Conservation (phyloP, 2,888 invertebrate species). For the Drosophila mercatorum region DNA sequence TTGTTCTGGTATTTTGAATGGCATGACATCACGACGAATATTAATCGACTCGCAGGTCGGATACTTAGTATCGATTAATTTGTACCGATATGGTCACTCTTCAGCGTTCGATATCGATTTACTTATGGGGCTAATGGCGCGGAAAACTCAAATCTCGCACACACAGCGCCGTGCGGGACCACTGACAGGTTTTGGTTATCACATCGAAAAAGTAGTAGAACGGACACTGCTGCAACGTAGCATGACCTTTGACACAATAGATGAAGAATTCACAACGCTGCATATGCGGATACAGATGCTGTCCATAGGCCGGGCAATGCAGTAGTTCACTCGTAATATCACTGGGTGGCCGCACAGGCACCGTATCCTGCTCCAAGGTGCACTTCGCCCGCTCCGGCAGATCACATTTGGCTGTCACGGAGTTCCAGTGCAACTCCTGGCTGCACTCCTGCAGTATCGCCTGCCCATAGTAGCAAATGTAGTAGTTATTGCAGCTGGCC, state of each 20-base stretch:
- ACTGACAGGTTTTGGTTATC: constrained; percentile 75
- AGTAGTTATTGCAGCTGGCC: constrained; percentile 78
- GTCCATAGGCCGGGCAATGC: constrained; percentile 77
- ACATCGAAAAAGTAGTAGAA: constrained; percentile 83
- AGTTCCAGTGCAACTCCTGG: constrained; percentile 82
- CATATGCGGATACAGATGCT: constrained; percentile 83
- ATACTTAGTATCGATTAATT: constrained; percentile 37
- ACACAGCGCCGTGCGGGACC: constrained; percentile 79
- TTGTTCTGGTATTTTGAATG: constrained; percentile 30
- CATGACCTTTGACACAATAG: constrained; percentile 82
- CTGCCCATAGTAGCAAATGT: constrained; percentile 83
- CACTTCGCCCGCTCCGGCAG: constrained; percentile 79
- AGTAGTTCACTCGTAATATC: constrained; percentile 50
- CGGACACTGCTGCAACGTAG: constrained; percentile 83
- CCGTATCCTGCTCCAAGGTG: constrained; percentile 30
- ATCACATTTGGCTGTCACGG: constrained; percentile 80
- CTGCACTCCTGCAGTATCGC: constrained; percentile 82
- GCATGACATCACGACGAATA: constrained; percentile 42
- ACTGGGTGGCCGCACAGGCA: constrained; percentile 5
- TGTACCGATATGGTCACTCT: constrained; percentile 38
- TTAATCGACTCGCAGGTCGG: constrained; percentile 17
- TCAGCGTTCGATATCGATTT: constrained; percentile 20
- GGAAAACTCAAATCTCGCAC: constrained; percentile 72
- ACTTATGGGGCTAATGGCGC: constrained; percentile 17
- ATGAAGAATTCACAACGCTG: constrained; percentile 82